Percentiles rank a stretch among this genome's conserved stretches.
phyloP scores from a whole-genome alignment of 2,113 vertebrate species.

The Nothocercus nigrocapillus region DNA sequence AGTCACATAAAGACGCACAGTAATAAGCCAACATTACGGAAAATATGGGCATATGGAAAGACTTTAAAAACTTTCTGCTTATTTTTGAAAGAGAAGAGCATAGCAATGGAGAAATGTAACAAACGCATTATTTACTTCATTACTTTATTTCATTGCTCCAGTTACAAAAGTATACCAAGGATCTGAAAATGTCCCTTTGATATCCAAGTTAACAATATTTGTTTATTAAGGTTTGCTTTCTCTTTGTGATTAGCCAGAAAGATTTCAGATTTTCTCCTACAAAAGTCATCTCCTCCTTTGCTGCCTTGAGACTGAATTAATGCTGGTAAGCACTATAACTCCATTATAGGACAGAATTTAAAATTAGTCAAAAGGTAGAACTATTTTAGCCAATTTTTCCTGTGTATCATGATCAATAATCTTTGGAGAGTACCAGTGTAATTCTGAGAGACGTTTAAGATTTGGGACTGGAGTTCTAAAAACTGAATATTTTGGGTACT shows the following conservation, averaged over 20 bases:
- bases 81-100: not conserved
- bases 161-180: not conserved
- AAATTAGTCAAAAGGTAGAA: not conserved
- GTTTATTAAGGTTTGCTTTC: not conserved
- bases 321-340: not conserved
- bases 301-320: not conserved
- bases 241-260: not conserved
- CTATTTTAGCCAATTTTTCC: not conserved
- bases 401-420: not conserved
- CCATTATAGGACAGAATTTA: not conserved
- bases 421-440: rapidly evolving
- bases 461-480: not conserved
- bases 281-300: not conserved
- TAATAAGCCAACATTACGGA: not conserved
- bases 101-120: not conserved
- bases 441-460: not conserved
- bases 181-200: not conserved
- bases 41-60: not conserved
- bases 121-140: not conserved
- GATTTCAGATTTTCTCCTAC: not conserved
- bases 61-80: not conserved
- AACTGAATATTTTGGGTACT: not conserved
- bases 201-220: not conserved
- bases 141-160: not conserved
- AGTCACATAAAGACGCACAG: not conserved